Evolutionary conservation across 2,888 invertebrate genomes (phyloP).

Genomic region (Pandemis heparana): DNA sequence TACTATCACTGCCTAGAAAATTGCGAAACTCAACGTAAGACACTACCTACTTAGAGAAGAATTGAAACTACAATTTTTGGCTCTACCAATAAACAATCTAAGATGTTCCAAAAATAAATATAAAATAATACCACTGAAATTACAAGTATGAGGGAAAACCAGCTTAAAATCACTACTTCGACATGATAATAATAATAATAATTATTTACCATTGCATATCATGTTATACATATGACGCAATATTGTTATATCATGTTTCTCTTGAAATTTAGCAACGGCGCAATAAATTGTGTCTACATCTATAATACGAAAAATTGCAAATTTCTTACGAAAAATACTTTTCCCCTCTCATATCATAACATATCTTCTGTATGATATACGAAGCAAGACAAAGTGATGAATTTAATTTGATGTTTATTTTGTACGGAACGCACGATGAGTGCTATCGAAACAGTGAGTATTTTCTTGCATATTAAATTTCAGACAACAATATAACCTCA

Average conservation of each 20-base stretch:
- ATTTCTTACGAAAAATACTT: constrained; percentile 1
- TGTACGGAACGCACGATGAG: constrained; percentile 9
- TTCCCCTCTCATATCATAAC: neutral
- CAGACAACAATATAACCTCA: neutral
- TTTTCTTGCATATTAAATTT: neutral
- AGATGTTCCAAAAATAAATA: no score
- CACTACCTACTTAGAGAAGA: no score
- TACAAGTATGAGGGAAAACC: no score
- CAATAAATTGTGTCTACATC: neutral
- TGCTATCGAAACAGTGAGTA: neutral
- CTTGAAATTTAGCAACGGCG: neutral
- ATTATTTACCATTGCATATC: neutral
- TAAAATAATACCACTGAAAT: no score
- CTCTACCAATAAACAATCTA: no score
- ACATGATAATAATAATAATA: no score
- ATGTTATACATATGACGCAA: neutral
- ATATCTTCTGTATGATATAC: neutral
- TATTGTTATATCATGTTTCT: neutral
- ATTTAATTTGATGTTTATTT: constrained; percentile 1
- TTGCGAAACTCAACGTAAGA: no score
- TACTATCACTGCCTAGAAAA: no score
- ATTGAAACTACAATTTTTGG: no score
- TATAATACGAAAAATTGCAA: neutral
- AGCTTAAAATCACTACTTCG: no score
- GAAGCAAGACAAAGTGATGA: neutral